Conservation (phyloP, 2,888 invertebrate species). For the Lasiommata megera region DNA sequence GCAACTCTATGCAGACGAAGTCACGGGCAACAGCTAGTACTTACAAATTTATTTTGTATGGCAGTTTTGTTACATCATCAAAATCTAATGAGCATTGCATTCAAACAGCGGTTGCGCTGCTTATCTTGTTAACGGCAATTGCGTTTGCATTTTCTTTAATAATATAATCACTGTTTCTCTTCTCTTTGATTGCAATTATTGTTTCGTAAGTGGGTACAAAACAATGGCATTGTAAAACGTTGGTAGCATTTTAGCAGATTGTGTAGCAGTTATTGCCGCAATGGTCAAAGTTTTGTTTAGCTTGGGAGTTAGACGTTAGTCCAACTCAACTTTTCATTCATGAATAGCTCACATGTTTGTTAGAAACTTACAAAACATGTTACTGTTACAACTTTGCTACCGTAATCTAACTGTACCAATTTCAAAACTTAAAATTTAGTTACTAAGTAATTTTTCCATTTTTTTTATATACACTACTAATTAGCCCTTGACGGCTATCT, state of each 20-base stretch:
- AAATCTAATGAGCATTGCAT: slow-evolving; percentile 1
- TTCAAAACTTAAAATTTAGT: too few species aligned
- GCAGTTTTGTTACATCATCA: background rate
- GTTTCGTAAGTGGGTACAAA: slow-evolving; percentile 15
- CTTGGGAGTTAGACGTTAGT: slow-evolving; percentile 12
- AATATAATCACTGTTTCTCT: slow-evolving; percentile 8
- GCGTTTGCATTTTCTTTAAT: background rate
- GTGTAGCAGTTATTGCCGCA: background rate
- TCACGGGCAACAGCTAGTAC: too few species aligned
- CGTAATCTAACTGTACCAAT: too few species aligned
- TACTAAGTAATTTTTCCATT: too few species aligned
- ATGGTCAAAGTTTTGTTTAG: slow-evolving; percentile 7
- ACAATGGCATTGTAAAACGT: slow-evolving; percentile 23
- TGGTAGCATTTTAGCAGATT: background rate
- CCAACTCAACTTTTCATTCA: background rate
- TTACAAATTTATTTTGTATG: too few species aligned
- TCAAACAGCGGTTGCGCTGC: background rate
- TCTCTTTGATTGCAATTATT: slow-evolving; percentile 5
- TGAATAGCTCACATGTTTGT: background rate
- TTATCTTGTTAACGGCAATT: slow-evolving; percentile 3
- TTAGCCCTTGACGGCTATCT: too few species aligned
- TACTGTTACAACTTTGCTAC: background rate
- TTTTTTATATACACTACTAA: too few species aligned
- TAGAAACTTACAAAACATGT: background rate
- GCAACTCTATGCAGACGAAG: too few species aligned